Base-by-base conservation (phyloP, 2,888 invertebrate species). In the Heteromyza rotundicornis region DNA sequence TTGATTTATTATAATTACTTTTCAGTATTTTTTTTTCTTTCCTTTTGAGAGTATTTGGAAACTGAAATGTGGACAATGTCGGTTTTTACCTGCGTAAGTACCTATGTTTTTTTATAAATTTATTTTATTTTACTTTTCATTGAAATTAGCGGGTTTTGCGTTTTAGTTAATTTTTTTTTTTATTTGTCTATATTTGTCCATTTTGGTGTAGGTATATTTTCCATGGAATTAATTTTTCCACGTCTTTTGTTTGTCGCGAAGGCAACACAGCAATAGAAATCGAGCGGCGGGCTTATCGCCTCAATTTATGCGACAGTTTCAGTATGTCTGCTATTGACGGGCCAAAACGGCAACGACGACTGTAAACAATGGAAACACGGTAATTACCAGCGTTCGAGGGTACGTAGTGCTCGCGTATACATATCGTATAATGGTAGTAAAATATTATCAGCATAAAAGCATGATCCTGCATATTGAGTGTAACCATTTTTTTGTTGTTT, bases 1-100 rank as follows among this genome's bases (percentile, higher is more conserved):
- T 68, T 66, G 72, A 75, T 75, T 75, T 75, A 75, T 76, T 74
- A 75, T 72, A 74, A 71, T 68, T 68, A 68, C 70, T 69, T 71
- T 75, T 70, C 12, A 55, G 36, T 32, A 20, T n/a, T 19, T 36
- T 55, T 55, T 17, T 16, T 20, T 40, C 17, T n/a, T 20, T 44
- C 35, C 10, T 55, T 55, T 14, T 55, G 36, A 27, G 10, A 27
- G 10, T 27, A 27, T 27, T n/a, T n/a, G n/a, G n/a, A n/a, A n/a
- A n/a, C n/a, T n/a, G n/a, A n/a, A n/a, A n/a, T n/a, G n/a, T n/a
- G n/a, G n/a, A n/a, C n/a, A n/a, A n/a, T n/a, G n/a, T n/a, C n/a
- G n/a, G n/a, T n/a, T n/a, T n/a, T n/a, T n/a, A n/a, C n/a, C n/a
- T n/a, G n/a, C 27, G 27, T 10, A 27, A 27, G 27, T 27, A 27